Evolutionary conservation across 2,113 vertebrate genomes (phyloP).

Genomic region (Misgurnus mizolepis): DNA sequence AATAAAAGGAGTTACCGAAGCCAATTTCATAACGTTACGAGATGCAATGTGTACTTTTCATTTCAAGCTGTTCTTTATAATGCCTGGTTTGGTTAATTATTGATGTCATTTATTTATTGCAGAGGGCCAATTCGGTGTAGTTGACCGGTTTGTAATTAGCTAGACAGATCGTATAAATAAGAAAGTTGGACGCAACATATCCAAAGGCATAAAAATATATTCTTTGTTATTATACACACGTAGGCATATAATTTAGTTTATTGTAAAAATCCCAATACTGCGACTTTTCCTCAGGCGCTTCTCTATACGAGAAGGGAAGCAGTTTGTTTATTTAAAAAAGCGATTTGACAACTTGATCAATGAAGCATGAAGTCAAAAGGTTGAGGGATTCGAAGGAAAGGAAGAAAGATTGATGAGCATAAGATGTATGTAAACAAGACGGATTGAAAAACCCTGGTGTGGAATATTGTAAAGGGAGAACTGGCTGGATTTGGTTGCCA

Average conservation of each 20-base stretch:
- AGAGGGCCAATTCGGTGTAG: not conserved
- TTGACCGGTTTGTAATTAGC: not conserved
- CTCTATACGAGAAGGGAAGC: constrained; percentile 10
- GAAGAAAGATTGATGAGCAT: constrained; percentile 67
- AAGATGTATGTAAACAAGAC: constrained; percentile 50
- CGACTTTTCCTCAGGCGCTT: not conserved
- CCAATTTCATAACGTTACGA: not conserved
- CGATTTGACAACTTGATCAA: constrained; percentile 33
- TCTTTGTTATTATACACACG: not conserved
- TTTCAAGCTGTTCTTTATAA: not conserved
- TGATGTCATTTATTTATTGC: not conserved
- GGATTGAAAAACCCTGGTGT: constrained; percentile 46
- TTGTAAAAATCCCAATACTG: not conserved
- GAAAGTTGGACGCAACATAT: not conserved
- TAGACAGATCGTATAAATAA: not conserved
- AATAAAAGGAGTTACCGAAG: constrained; percentile 15
- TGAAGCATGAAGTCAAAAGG: constrained; percentile 25
- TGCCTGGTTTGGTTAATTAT: not conserved
- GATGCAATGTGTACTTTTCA: not conserved
- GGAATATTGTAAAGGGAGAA: constrained; percentile 63
- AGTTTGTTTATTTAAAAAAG: constrained; percentile 17
- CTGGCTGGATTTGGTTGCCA: constrained; percentile 61
- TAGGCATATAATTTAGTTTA: too few relatives aligned
- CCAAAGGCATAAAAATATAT: not conserved
- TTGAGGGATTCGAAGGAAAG: constrained; percentile 35